phyloP scores from a whole-genome alignment of 2,888 invertebrate species.

The Leptinotarsa rubiginosa region DNA sequence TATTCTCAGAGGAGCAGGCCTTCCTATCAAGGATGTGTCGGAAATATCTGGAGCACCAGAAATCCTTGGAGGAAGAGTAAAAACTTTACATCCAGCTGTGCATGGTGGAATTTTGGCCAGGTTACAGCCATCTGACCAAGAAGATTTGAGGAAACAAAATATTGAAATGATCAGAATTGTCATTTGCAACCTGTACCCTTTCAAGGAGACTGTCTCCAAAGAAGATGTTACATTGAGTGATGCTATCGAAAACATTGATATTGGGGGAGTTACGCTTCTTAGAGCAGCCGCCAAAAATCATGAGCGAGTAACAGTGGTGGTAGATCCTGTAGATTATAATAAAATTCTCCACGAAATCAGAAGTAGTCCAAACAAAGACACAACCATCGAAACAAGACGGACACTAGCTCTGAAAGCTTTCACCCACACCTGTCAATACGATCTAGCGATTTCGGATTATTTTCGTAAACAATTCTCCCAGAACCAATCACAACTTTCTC shows the following conservation, averaged over 20 bases:
- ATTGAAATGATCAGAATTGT: constrained; percentile 88
- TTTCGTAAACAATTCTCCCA: constrained; percentile 91
- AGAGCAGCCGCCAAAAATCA: constrained; percentile 98
- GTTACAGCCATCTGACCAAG: constrained; percentile 79
- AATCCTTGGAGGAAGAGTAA: constrained; percentile 96
- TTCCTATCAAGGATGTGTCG: constrained; percentile 89
- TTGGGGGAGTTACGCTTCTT: constrained; percentile 94
- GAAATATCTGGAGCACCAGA: constrained; percentile 95
- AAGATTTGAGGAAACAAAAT: constrained; percentile 83
- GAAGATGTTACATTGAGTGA: constrained; percentile 84
- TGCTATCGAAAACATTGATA: constrained; percentile 97
- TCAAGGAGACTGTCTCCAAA: constrained; percentile 87
- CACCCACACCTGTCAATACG: constrained; percentile 95
- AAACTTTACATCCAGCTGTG: constrained; percentile 96
- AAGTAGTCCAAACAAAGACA: constrained; percentile 74
- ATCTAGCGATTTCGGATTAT: constrained; percentile 93
- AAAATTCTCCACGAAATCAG: constrained; percentile 78
- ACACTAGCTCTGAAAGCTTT: constrained; percentile 92
- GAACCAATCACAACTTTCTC: constrained; percentile 81
- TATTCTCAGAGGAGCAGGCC: constrained; percentile 82
- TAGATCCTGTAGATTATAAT: constrained; percentile 90
- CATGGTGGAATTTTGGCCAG: constrained; percentile 89
- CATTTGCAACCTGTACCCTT: constrained; percentile 97
- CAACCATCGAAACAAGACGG: constrained; percentile 80
- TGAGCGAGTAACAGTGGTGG: constrained; percentile 91